phyloP scores from a whole-genome alignment of 1,140 invertebrate species.

The Pachyrhynchus sulphureomaculatus region DNA sequence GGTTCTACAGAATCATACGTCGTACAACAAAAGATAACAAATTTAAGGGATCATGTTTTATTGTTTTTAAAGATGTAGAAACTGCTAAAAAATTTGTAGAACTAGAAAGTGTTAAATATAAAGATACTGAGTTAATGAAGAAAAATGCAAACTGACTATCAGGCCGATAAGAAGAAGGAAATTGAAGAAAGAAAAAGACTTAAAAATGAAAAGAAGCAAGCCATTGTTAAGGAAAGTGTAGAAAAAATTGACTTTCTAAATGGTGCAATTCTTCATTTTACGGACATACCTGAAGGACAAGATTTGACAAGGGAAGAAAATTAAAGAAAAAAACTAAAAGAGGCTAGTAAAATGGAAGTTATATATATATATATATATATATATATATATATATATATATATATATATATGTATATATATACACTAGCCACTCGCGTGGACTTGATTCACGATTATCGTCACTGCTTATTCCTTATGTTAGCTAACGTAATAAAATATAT shows the following conservation, averaged over 20 bases:
- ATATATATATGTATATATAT: too few relatives aligned
- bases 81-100: slow-evolving; percentile 66
- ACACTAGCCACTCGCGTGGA: too few relatives aligned
- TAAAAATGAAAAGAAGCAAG: slow-evolving; percentile 56
- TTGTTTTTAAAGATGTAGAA: slow-evolving; percentile 77
- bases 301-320: slow-evolving; percentile 63
- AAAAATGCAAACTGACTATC: slow-evolving; percentile 72
- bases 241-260: slow-evolving; percentile 59
- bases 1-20: slow-evolving; percentile 74
- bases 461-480: too few relatives aligned
- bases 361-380: too few relatives aligned
- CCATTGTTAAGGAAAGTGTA: slow-evolving; percentile 49
- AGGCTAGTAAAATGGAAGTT: slow-evolving; percentile 59
- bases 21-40: slow-evolving; percentile 64
- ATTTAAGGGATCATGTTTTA: slow-evolving; percentile 90
- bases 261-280: slow-evolving; percentile 70
- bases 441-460: too few relatives aligned
- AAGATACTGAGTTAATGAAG: slow-evolving; percentile 68
- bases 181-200: slow-evolving; percentile 60
- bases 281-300: slow-evolving; percentile 60
- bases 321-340: slow-evolving; percentile 67
- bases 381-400: too few relatives aligned
- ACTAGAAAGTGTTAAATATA: slow-evolving; percentile 67
- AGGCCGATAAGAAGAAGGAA: slow-evolving; percentile 69
- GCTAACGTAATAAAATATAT: too few relatives aligned